These are phyloP conservation scores for Cryptus viduatorius DNA, from an alignment of 2,888 invertebrate species.

Conservation along the genomic window DNA sequence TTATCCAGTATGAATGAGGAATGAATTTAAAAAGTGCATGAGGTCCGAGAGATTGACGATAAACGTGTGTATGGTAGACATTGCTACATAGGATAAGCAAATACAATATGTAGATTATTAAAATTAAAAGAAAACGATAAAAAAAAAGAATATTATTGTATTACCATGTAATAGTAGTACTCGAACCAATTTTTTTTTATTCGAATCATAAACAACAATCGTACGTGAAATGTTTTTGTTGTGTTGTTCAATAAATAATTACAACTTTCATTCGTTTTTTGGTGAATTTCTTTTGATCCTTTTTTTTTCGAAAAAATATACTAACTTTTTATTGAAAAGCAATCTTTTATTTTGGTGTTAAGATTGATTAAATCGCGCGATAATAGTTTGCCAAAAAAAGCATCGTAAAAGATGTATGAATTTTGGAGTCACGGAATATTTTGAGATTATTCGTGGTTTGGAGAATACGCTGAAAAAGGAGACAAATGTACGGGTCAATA, in stretches of 20 bases:
- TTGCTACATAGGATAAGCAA: constrained; percentile 61
- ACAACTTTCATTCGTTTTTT: too few relatives aligned
- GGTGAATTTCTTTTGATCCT: too few relatives aligned
- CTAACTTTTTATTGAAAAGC: too few relatives aligned
- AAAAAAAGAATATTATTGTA: constrained; percentile 64
- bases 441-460: too few relatives aligned
- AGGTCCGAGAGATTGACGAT: constrained; percentile 58
- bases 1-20: constrained; percentile 64
- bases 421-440: too few relatives aligned
- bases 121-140: constrained; percentile 48
- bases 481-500: too few relatives aligned
- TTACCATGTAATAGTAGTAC: constrained; percentile 69
- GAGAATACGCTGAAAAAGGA: too few relatives aligned
- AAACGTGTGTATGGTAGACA: constrained; percentile 62
- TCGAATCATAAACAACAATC: constrained; percentile 60
- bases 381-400: too few relatives aligned
- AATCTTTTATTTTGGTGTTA: too few relatives aligned
- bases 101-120: constrained; percentile 67
- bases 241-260: constrained; percentile 71
- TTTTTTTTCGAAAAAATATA: too few relatives aligned
- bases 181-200: constrained; percentile 72
- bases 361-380: too few relatives aligned
- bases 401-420: too few relatives aligned
- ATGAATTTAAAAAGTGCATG: constrained; percentile 43
- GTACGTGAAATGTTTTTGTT: constrained; percentile 70